phyloP scores from a whole-genome alignment of 2,797 vertebrate species.

The Xiphorhynchus erythropygius region DNA sequence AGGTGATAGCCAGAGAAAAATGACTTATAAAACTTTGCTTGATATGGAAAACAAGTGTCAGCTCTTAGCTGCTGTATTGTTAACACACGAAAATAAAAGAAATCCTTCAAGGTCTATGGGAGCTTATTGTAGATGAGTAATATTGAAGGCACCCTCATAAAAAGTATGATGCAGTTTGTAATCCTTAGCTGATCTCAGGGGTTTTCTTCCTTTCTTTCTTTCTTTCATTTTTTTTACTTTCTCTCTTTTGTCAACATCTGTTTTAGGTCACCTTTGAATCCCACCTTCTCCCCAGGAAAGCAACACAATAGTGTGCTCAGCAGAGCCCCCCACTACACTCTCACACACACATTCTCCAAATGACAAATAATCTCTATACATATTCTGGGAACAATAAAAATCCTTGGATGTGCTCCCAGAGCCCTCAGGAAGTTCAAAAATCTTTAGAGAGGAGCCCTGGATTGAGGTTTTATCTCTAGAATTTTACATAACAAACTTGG shows the following conservation, averaged over 20 bases:
- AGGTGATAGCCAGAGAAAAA: slow-evolving; percentile 40
- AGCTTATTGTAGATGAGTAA: slow-evolving; percentile 30
- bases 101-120: not conserved
- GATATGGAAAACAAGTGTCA: slow-evolving; percentile 23
- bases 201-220: not conserved
- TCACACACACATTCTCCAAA: not conserved
- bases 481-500: slow-evolving; percentile 49
- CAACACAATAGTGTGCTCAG: not conserved
- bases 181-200: not conserved
- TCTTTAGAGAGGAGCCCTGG: slow-evolving; percentile 26
- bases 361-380: slow-evolving; percentile 28
- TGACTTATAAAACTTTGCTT: not conserved
- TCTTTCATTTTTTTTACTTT: not conserved
- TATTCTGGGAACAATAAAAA: slow-evolving; percentile 55
- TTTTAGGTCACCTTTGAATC: slow-evolving; percentile 61
- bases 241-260: slow-evolving; percentile 31
- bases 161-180: slow-evolving; percentile 23
- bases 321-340: not conserved
- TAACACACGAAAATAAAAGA: not conserved
- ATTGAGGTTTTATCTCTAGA: slow-evolving; percentile 57
- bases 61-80: not conserved
- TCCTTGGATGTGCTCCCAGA: slow-evolving; percentile 45
- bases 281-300: slow-evolving; percentile 40
- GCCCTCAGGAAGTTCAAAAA: slow-evolving; percentile 54
- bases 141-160: slow-evolving; percentile 38